A percentile compares a stretch with the other conserved stretches of the same genome.
Conservation (phyloP, 1,140 invertebrate species). For the Bombus huntii region DNA sequence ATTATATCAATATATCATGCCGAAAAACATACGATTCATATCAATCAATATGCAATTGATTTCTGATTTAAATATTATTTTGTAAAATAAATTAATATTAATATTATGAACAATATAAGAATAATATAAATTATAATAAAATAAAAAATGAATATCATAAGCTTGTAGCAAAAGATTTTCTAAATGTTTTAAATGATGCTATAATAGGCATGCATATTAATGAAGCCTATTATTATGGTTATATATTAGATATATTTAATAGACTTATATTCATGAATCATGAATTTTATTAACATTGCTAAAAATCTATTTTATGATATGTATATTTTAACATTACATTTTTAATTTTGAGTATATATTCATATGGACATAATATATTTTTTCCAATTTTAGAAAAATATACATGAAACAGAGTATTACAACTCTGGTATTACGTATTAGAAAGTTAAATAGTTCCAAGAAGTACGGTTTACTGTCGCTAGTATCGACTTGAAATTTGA, state of each 20-base stretch:
- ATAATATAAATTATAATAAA: too few species aligned
- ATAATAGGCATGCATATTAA: not conserved
- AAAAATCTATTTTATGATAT: not conserved
- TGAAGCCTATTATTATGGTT: not conserved
- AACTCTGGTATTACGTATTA: not conserved
- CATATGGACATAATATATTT: not conserved
- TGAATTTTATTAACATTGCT: not conserved
- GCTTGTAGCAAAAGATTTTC: conserved; percentile 41
- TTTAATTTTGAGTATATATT: too few species aligned
- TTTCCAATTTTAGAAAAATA: not conserved
- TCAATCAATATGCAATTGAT: conserved; percentile 70
- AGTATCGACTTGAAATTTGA: conserved; percentile 44
- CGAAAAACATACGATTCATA: conserved; percentile 84
- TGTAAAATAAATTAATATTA: not conserved
- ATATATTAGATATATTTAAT: not conserved
- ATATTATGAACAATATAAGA: not conserved
- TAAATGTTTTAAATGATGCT: conserved; percentile 5
- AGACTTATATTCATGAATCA: not conserved
- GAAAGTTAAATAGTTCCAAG: not conserved
- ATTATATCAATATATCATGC: conserved; percentile 87
- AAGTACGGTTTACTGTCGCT: not conserved
- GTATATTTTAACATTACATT: too few species aligned
- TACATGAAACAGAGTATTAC: not conserved
- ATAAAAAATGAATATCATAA: conserved; percentile 37
- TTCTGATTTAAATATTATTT: not conserved